Percentiles rank a stretch among this genome's conserved stretches.
These are phyloP conservation scores for Uropsilus gracilis DNA, from an alignment of 2,113 vertebrate genomes.

Conservation along the genomic window DNA sequence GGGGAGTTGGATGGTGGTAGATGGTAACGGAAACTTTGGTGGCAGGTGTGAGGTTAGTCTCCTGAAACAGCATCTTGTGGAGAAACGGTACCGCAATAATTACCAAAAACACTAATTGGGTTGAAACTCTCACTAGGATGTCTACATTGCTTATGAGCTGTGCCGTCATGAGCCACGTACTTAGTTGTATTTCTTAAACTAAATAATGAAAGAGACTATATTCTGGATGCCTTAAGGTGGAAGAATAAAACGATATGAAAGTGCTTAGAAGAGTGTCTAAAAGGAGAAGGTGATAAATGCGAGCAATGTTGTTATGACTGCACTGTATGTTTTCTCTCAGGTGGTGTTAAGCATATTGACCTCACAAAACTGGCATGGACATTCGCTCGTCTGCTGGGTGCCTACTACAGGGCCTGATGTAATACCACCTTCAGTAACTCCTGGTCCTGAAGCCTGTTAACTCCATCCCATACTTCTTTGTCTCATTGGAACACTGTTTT, in stretches of 20 bases:
- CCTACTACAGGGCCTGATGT: not conserved
- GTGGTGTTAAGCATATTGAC: not conserved
- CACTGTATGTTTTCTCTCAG: not conserved
- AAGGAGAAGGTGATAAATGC: not conserved
- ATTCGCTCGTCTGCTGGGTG: not conserved
- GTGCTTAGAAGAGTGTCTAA: not conserved
- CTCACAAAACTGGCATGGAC: not conserved
- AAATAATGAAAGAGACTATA: not conserved
- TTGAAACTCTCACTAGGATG: not conserved
- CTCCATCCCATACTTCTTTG: not conserved
- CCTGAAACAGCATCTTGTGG: not conserved
- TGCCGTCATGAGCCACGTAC: not conserved
- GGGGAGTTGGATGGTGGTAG: not conserved
- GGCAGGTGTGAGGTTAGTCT: too few relatives aligned
- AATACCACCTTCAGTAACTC: not conserved
- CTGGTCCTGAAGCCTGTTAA: not conserved
- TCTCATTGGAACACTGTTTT: conserved; percentile 11
- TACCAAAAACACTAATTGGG: not conserved
- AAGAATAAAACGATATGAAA: not conserved
- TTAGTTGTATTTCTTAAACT: not conserved
- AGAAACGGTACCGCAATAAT: not conserved
- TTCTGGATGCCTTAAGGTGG: not conserved
- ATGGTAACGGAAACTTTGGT: too few relatives aligned
- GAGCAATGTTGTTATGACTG: not conserved
- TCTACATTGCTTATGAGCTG: not conserved